Evolutionary conservation across 2,888 invertebrate genomes (phyloP), one percentile per base, ranked within the genome.

Genomic region (Tromatobia lineatoria): DNA sequence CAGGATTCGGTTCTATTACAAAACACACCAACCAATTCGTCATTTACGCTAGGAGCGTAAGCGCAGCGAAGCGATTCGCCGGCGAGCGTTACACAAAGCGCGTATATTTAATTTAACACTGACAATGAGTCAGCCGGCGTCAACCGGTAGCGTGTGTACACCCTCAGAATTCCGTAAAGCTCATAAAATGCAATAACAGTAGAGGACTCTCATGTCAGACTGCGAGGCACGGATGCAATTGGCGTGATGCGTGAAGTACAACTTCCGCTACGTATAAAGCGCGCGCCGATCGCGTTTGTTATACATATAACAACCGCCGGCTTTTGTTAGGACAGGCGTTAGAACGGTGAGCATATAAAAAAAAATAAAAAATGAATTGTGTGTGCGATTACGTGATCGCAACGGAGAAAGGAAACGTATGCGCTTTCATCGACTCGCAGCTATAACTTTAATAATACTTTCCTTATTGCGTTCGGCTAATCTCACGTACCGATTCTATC

Each of bases 221-320:
- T 29, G 61, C 23, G 20, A 11, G 34, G 42, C 34, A 25, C 73
- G 82, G 79, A 74, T 70, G 64, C 57, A 64, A 42, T 57, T 71
- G 18, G 69, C 71, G 61, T 13, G 85, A 80, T 77, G 78, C 79
- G 75, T 82, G 82, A 75, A 79, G 80, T 38, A 34, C 69, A 80
- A 78, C 80, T 83, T 83, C 83, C 85, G 83, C 23, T 54, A 50
- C 18, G 75, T 59, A 76, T 69, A 80, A 77, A 64, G 54, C 69
- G 42, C 59, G 25, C 59, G 47, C n/a, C 57, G 34, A 57, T 57
- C 23, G 61, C 23, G 25, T 50, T 67, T 11, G 61, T 69, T 66
- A 29, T 45, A 25, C 15, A 15, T 45, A 34, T 13, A 59, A 2
- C 29, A 38, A 38, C 8, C 52, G 4, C 6, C 52, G 6, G 34